phyloP scores from a whole-genome alignment of 2,888 invertebrate genomes.

The Allacma fusca region DNA sequence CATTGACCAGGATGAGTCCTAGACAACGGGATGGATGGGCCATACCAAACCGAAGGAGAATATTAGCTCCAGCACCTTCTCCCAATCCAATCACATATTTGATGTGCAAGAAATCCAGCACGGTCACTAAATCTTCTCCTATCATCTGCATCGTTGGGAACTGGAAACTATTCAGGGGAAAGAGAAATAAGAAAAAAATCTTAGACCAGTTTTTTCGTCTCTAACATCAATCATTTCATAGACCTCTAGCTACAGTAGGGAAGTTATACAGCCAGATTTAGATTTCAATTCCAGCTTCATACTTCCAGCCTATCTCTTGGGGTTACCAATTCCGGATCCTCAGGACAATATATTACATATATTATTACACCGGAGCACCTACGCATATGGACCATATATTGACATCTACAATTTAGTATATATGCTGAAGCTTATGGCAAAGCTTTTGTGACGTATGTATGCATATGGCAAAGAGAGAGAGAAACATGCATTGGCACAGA shows the following conservation, averaged over 20 bases:
- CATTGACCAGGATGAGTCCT: conserved; percentile 84
- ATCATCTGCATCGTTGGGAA: conserved; percentile 84
- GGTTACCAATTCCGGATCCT: background rate
- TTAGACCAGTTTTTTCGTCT: background rate
- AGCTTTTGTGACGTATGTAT: too few relatives aligned
- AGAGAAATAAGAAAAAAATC: conserved; percentile 13
- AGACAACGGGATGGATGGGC: conserved; percentile 80
- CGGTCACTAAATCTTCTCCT: conserved; percentile 82
- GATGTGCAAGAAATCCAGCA: conserved; percentile 82
- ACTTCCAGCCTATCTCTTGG: background rate
- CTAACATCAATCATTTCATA: conserved; percentile 35
- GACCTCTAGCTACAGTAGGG: background rate
- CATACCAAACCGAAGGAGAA: conserved; percentile 83
- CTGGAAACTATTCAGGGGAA: conserved; percentile 70
- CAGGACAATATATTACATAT: background rate
- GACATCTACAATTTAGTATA: too few relatives aligned
- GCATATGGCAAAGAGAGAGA: background rate
- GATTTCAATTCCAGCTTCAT: background rate
- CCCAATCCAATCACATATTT: conserved; percentile 85
- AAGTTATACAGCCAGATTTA: background rate
- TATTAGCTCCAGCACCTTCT: conserved; percentile 83
- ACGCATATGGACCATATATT: too few relatives aligned
- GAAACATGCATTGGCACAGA: too few relatives aligned
- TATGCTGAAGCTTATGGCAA: too few relatives aligned
- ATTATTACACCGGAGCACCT: too few relatives aligned